phyloP scores from a whole-genome alignment of 2,888 invertebrate genomes.

The Biston betularia region DNA sequence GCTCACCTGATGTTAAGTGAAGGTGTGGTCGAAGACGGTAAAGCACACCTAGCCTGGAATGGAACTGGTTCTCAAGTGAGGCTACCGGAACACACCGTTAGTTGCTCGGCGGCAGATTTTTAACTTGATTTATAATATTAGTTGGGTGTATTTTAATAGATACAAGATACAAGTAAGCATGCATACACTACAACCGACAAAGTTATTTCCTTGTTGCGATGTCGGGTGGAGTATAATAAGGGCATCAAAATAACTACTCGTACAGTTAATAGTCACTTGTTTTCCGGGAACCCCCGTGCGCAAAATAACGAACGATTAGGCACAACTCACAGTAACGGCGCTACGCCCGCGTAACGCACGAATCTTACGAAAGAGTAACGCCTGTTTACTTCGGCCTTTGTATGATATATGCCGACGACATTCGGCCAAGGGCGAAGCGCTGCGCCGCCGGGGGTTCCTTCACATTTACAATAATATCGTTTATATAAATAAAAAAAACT shows the following conservation, averaged over 20 bases:
- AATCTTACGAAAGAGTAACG: constrained; percentile 43
- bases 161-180: too few species aligned
- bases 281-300: constrained; percentile 10
- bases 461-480: neutral
- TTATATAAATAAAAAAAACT: neutral
- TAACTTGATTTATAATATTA: too few species aligned
- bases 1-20: too few species aligned
- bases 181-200: too few species aligned
- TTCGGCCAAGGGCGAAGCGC: constrained; percentile 26
- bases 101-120: too few species aligned
- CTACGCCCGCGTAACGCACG: constrained; percentile 21
- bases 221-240: neutral
- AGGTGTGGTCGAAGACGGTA: too few species aligned
- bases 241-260: neutral
- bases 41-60: too few species aligned
- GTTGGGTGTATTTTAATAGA: too few species aligned
- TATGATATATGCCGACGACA: constrained; percentile 41
- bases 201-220: too few species aligned
- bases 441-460: neutral
- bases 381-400: constrained; percentile 44
- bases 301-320: constrained; percentile 37
- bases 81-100: too few species aligned
- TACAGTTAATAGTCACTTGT: constrained; percentile 2
- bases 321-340: constrained; percentile 34
- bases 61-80: too few species aligned